Conservation (phyloP, 2,113 vertebrate genomes). For the Dasyprocta punctata region DNA sequence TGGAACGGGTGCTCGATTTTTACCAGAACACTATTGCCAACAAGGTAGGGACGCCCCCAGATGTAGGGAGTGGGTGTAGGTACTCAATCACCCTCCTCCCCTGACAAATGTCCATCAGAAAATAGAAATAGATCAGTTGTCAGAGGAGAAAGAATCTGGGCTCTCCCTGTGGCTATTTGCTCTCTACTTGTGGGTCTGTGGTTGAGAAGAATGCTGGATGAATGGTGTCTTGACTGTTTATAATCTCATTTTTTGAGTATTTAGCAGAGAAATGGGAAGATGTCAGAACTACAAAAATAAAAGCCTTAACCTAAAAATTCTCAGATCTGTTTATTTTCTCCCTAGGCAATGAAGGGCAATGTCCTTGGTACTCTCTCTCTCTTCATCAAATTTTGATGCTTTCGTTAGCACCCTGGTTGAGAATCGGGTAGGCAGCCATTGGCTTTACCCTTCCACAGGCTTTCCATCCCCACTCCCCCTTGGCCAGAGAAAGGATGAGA, state of each 20-base stretch:
- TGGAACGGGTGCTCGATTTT: neutral
- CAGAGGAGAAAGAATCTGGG: neutral
- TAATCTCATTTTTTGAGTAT: neutral
- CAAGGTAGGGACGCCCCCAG: neutral
- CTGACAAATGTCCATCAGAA: neutral
- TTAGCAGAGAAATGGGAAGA: constrained; percentile 6
- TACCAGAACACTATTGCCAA: neutral
- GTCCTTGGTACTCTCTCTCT: neutral
- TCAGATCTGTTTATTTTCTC: neutral
- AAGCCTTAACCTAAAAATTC: neutral
- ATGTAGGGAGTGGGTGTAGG: neutral
- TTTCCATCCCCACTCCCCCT: neutral
- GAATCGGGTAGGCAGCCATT: neutral
- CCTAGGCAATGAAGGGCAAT: neutral
- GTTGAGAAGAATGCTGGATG: neutral
- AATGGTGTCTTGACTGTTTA: neutral
- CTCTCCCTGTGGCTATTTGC: neutral
- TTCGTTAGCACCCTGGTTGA: neutral
- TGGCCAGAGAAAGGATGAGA: neutral
- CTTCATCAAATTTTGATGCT: neutral
- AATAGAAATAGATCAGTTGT: neutral
- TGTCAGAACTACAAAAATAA: neutral
- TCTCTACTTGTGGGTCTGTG: neutral
- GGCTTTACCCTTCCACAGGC: neutral
- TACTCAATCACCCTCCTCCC: neutral